phyloP scores from a whole-genome alignment of 2,113 vertebrate genomes.

The Ascaphus truei region DNA sequence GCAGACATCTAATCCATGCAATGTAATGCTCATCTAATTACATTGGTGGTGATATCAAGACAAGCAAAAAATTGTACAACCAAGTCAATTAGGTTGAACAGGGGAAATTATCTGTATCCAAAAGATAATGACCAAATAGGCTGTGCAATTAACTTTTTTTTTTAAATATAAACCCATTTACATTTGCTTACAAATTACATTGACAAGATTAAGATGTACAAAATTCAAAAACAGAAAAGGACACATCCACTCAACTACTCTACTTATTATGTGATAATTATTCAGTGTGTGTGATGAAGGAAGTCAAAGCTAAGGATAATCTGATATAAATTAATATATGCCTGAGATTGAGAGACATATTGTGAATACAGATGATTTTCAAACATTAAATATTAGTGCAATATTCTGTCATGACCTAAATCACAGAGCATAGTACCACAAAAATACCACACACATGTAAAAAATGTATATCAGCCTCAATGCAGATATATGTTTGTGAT shows the following conservation, averaged over 20 bases:
- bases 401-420: too few species aligned
- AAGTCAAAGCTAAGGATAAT: too few species aligned
- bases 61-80: conserved; percentile 27
- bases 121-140: conserved; percentile 32
- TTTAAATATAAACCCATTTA: conserved; percentile 16
- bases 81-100: conserved; percentile 29
- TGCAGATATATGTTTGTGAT: too few species aligned
- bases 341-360: too few species aligned
- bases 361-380: too few species aligned
- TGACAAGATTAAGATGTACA: conserved; percentile 5
- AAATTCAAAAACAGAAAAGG: conserved; percentile 8
- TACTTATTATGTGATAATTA: conserved; percentile 5
- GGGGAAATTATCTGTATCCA: conserved; percentile 18
- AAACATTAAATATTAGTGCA: too few species aligned
- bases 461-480: too few species aligned
- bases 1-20: conserved; percentile 27
- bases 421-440: too few species aligned
- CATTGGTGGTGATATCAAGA: conserved; percentile 15
- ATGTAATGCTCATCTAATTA: conserved; percentile 21
- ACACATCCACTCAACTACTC: background rate
- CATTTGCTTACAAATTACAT: background rate
- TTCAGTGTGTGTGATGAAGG: too few species aligned
- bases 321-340: too few species aligned
- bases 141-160: conserved; percentile 22
- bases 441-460: too few species aligned